Conservation (phyloP, 2,888 invertebrate species). For the Girardia tigrina region DNA sequence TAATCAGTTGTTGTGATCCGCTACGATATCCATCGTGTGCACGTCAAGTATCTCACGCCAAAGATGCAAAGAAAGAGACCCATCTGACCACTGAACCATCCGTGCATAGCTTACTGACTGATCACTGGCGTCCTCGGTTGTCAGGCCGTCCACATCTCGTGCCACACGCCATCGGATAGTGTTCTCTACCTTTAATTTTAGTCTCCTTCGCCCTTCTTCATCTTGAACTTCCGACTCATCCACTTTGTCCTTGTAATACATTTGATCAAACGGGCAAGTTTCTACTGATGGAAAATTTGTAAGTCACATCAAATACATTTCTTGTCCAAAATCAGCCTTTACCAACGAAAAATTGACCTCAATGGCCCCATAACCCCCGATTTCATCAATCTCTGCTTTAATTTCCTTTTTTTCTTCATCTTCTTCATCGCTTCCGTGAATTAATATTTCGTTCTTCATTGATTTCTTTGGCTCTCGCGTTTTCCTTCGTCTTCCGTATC, state of each 20-base stretch:
- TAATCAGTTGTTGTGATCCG: slow-evolving; percentile 91
- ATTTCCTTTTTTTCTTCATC: too few relatives aligned
- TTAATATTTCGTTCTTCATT: too few relatives aligned
- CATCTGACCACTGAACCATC: slow-evolving; percentile 91
- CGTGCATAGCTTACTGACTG: slow-evolving; percentile 76
- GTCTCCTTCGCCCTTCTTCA: slow-evolving; percentile 79
- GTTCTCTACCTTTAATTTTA: slow-evolving; percentile 50
- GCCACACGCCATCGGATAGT: slow-evolving; percentile 66
- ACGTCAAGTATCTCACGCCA: slow-evolving; percentile 96
- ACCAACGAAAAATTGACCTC: slow-evolving; percentile 93
- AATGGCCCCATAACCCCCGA: too few relatives aligned
- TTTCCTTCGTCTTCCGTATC: too few relatives aligned
- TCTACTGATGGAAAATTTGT: slow-evolving; percentile 97
- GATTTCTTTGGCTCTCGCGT: too few relatives aligned
- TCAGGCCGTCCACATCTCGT: slow-evolving; percentile 55
- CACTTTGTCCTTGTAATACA: slow-evolving; percentile 90
- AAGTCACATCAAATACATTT: slow-evolving; percentile 83
- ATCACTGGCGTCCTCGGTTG: slow-evolving; percentile 55
- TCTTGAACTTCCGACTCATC: slow-evolving; percentile 93
- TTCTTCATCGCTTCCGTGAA: too few relatives aligned
- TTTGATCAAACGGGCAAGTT: slow-evolving; percentile 81
- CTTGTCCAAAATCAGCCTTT: slow-evolving; percentile 67
- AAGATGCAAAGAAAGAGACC: slow-evolving; percentile 84
- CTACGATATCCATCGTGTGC: slow-evolving; percentile 69
- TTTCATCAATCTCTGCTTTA: too few relatives aligned